Conservation (phyloP, 2,797 vertebrate genomes). For the Peromyscus nudipes region DNA sequence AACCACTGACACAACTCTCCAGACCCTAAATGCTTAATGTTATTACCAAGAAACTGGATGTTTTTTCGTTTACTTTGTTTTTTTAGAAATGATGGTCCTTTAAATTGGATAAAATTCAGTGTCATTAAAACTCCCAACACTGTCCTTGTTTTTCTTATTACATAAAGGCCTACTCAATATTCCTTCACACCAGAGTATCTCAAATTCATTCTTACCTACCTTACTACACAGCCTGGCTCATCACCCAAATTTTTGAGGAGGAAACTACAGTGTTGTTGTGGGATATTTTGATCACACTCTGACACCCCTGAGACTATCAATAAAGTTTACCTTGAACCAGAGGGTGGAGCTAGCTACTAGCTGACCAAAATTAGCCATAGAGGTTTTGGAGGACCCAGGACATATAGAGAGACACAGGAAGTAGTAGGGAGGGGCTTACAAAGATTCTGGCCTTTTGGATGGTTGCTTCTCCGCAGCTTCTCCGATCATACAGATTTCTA, state of each 20-base stretch:
- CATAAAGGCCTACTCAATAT: not conserved
- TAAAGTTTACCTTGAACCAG: not conserved
- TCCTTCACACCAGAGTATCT: not conserved
- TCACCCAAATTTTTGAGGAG: not conserved
- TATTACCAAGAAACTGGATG: conserved; percentile 4
- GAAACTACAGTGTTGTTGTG: not conserved
- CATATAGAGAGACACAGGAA: not conserved
- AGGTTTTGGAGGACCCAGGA: not conserved
- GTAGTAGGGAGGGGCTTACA: not conserved
- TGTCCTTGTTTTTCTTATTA: not conserved
- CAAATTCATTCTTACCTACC: not conserved
- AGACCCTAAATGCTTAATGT: not conserved
- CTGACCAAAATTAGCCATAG: not conserved
- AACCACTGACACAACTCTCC: not conserved
- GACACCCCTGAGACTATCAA: not conserved
- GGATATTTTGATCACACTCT: not conserved
- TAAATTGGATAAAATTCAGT: conserved; percentile 2
- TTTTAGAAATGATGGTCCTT: conserved; percentile 18
- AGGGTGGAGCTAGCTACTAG: not conserved
- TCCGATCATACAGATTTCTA: not conserved
- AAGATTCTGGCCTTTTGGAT: not conserved
- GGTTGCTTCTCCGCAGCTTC: not conserved
- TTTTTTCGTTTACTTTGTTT: not conserved
- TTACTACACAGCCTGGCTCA: not conserved
- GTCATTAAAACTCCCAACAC: not conserved